Conservation (phyloP, 2,797 vertebrate genomes). For the Tenualosa thibaudeaui region DNA sequence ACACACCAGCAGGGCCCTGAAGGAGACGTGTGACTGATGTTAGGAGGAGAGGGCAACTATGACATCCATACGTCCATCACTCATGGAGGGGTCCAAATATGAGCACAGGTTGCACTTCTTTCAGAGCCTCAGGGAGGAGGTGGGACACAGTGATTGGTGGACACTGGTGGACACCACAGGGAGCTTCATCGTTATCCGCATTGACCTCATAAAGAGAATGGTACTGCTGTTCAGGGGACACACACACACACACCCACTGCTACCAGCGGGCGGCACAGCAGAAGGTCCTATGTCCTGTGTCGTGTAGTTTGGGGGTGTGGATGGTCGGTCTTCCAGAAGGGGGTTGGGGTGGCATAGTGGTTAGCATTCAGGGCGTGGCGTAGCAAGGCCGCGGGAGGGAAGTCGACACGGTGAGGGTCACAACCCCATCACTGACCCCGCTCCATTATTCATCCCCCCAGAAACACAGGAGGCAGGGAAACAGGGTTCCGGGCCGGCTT, state of each 20-base stretch:
- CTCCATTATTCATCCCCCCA: slow-evolving; percentile 79
- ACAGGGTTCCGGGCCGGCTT: slow-evolving; percentile 54
- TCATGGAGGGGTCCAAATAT: too few species aligned
- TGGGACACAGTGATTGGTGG: background rate
- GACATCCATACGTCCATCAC: too few species aligned
- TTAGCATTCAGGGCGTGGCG: slow-evolving; percentile 73
- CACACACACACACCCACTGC: background rate
- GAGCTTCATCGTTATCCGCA: background rate
- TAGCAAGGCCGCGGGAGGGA: slow-evolving; percentile 58
- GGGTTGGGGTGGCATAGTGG: slow-evolving; percentile 38
- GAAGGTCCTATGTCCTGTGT: too few species aligned
- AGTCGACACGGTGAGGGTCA: slow-evolving; percentile 74
- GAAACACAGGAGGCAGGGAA: slow-evolving; percentile 62
- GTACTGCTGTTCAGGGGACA: background rate
- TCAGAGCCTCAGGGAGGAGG: too few species aligned
- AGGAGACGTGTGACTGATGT: too few species aligned
- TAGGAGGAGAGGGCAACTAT: too few species aligned
- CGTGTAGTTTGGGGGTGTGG: too few species aligned
- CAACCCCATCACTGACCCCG: slow-evolving; percentile 75
- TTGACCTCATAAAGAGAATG: background rate
- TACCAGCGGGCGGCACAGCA: too few species aligned
- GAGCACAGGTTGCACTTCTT: too few species aligned
- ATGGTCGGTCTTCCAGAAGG: too few species aligned
- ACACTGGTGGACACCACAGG: too few species aligned
- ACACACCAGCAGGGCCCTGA: too few species aligned